Base-by-base conservation (phyloP, 1,140 invertebrate species). In the Babylonia areolata region DNA sequence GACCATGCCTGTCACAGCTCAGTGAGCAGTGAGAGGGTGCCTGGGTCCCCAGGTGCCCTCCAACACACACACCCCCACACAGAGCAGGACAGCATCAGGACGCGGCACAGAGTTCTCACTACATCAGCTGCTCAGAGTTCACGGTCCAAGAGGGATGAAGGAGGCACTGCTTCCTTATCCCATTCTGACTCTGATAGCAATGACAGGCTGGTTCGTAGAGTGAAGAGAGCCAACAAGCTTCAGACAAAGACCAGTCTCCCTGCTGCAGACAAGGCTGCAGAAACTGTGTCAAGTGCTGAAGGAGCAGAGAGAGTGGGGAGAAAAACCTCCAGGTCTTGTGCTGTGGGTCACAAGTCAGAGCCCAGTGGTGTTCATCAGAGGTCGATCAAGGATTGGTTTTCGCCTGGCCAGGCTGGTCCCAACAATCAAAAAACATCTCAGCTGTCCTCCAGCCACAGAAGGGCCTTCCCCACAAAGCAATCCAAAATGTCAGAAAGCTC, bases 381-480 rank as follows among this genome's bases (percentile, higher is more conserved):
- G 42, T 87, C 89, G 3, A 90, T 90, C 54, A 90, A 51, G 42
- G 85, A 90, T 82, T 90, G 89, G 89, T 85, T 90, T 39, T 73
- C 78, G 2, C 46, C 78, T 28, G 31, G 54, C 28, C 15, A 31
- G 35, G 0, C 33, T 35, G 33, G 5, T 51, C 9, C 9, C 46
- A 51, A 17, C 46, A 12, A 9, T 51, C 46, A 51, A 17, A 51
- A 12, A 17, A 51, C 46, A 51, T 12, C 46, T 17, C 46, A 51
- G 17, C 46, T 51, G 46, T 64, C 58, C 58, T 20, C 12, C 17
- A 31, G 51, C 28, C 23, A 79, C 5, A 3, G 28, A 6, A 79
- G 42, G 39, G 11, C 42, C 3, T 17, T 11, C 35, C 20, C 2
- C 2, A 33, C 54, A 81, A 69, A 2, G 6, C 11, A 28, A 39